Evolutionary conservation across 2,888 invertebrate genomes (phyloP), one percentile per base, ranked within the genome.

Genomic region (Phanerotoma sp.): DNA sequence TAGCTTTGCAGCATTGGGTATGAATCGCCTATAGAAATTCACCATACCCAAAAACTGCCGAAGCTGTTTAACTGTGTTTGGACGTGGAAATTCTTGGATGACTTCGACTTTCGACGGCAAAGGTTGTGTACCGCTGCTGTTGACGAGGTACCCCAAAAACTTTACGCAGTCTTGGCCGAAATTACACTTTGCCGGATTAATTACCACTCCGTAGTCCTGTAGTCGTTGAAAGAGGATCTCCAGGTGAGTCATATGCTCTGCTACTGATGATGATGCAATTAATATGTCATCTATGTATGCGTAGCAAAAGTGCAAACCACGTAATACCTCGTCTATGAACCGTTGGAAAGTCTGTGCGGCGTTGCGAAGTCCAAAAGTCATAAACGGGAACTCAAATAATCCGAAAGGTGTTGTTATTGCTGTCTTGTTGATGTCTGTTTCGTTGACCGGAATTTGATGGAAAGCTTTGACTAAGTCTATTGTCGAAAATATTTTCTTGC

Each of bases 1-100:
- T 4, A 59, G 51, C 13, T 60, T 13, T 2, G 75, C 74, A 3
- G 75, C 70, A 4, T 69, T 51, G 2, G 71, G 71, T 1, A 77
- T 58, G 56, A 69, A 77, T 4, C 70, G 49, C 7, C 77, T 51
- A 41, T 75, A 76, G 61, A 72, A 76, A 57, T 74, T 77, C 1
- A 74, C 6, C 68, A 73, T 73, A 2, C 74, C 75, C 1, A 76
- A 48, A 56, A 75, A 75, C 28, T 62, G 58, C 10, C 68, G 57
- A 0, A 78, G 60, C 18, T 69, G 59, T 16, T 64, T 66, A 1
- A 66, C 66, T 2, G 66, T 71, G 15, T 49, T 41, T 4, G 74
- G 75, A 38, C 51, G 51, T 5, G n/a, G n/a, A n/a, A n/a, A n/a
- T n/a, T n/a, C n/a, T n/a, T n/a, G n/a, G n/a, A n/a, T n/a, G n/a